These are phyloP conservation scores for Tragelaphus strepsiceros DNA, from an alignment of 2,113 vertebrate genomes.

Conservation along the genomic window DNA sequence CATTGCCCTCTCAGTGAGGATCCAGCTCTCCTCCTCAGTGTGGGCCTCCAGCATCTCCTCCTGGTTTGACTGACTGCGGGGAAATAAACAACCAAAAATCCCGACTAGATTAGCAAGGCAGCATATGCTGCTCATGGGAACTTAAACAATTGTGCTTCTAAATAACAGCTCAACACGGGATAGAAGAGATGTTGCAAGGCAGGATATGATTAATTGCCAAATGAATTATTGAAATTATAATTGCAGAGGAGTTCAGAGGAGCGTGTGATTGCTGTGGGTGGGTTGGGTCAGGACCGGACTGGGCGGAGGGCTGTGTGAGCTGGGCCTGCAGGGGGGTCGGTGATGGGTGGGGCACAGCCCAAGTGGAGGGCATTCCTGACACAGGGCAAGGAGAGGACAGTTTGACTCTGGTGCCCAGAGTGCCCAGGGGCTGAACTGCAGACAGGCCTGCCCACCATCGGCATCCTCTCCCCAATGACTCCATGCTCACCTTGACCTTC, in stretches of 20 bases:
- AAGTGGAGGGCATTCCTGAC: rapidly evolving
- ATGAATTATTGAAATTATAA: constrained; percentile 63
- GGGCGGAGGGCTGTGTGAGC: background rate
- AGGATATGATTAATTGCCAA: constrained; percentile 63
- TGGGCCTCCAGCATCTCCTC: background rate
- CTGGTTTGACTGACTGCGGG: constrained; percentile 21
- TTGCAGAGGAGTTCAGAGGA: constrained; percentile 38
- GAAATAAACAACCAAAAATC: background rate
- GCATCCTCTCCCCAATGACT: background rate
- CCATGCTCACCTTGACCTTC: background rate
- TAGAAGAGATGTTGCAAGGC: constrained; percentile 54
- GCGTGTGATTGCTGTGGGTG: background rate
- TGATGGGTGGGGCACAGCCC: rapidly evolving
- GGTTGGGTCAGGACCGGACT: background rate
- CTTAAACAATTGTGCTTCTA: constrained; percentile 51
- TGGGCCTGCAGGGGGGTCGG: rapidly evolving
- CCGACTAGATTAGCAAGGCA: constrained; percentile 17
- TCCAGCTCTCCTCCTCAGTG: background rate
- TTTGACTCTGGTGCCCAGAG: background rate
- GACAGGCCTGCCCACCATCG: rapidly evolving
- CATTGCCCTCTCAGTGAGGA: background rate
- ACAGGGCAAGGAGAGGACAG: too few species aligned
- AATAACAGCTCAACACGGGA: constrained; percentile 40
- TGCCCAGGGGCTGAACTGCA: background rate
- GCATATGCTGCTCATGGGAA: constrained; percentile 50